A percentile compares a stretch with the other conserved stretches of the same genome.
These are phyloP conservation scores for Ceyx melanurus DNA, from an alignment of 2,113 vertebrate genomes.

Conservation along the genomic window DNA sequence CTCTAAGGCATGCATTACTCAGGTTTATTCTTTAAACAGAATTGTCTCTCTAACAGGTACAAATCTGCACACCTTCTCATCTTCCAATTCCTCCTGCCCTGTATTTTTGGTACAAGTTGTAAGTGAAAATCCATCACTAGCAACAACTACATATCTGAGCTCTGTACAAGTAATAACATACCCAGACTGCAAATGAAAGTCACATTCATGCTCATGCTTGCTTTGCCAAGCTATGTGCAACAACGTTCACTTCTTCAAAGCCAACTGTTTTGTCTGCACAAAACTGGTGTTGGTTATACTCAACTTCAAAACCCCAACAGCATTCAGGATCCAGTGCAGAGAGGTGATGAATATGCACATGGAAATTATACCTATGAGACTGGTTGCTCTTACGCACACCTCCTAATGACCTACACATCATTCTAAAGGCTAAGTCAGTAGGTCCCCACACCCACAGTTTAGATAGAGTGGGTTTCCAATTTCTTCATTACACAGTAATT, in stretches of 20 bases:
- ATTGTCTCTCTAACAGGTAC: neutral
- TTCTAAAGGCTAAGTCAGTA: neutral
- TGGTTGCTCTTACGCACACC: neutral
- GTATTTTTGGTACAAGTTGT: neutral
- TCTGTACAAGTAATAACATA: neutral
- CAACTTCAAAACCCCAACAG: neutral
- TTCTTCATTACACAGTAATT: neutral
- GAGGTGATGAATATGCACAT: neutral
- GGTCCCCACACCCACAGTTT: neutral
- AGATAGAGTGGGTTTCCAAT: neutral
- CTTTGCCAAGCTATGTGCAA: neutral
- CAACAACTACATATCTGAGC: neutral
- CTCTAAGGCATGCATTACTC: neutral
- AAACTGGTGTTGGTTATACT: neutral
- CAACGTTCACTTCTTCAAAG: neutral
- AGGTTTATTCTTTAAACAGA: neutral
- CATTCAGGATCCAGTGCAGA: neutral
- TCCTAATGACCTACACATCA: neutral
- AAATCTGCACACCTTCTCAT: neutral
- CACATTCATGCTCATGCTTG: neutral
- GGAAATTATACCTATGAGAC: neutral
- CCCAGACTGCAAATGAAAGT: neutral
- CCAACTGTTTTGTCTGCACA: no score
- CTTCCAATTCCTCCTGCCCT: neutral
- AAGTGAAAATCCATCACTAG: accelerated